Percentiles rank a stretch among this genome's conserved stretches.
Evolutionary conservation across 2,113 vertebrate genomes (phyloP).

Genomic region (Agapornis roseicollis): DNA sequence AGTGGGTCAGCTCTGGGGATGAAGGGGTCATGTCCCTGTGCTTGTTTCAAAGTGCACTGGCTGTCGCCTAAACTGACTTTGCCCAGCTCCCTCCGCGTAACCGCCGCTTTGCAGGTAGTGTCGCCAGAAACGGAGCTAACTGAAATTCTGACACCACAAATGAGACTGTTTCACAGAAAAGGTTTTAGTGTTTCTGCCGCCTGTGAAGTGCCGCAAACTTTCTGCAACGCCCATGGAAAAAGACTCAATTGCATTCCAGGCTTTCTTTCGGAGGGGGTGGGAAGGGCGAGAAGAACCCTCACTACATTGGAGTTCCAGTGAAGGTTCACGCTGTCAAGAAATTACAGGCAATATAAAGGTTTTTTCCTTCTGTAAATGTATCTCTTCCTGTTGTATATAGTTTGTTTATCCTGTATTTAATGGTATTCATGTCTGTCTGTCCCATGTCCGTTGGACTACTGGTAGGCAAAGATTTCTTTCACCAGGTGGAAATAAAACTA

Average conservation of each 20-base stretch:
- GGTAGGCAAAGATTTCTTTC: conserved; percentile 55
- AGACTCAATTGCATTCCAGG: not conserved
- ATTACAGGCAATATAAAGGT: conserved; percentile 12
- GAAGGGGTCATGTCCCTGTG: not conserved
- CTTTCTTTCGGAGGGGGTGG: not conserved
- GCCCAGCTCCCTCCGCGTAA: conserved; percentile 11
- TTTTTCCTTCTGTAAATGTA: conserved; percentile 14
- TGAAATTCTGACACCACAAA: not conserved
- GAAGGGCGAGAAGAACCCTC: not conserved
- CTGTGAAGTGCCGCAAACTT: conserved; percentile 13
- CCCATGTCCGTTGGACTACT: conserved; percentile 51
- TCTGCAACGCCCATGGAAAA: not conserved
- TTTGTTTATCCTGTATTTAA: conserved; percentile 67
- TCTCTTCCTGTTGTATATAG: conserved; percentile 68
- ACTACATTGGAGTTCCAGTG: conserved; percentile 8
- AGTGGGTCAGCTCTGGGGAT: not conserved
- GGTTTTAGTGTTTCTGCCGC: conserved; percentile 6
- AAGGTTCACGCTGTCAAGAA: conserved; percentile 24
- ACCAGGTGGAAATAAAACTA: conserved; percentile 68
- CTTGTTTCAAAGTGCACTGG: not conserved
- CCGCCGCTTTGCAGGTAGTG: not conserved
- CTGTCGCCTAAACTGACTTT: not conserved
- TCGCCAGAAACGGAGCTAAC: not conserved
- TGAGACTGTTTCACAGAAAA: not conserved
- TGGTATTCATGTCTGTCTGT: conserved; percentile 41